A percentile compares a stretch with the other conserved stretches of the same genome.
These are phyloP conservation scores for Rotaria sp. DNA, from an alignment of 2,888 invertebrate genomes.

Conservation along the genomic window DNA sequence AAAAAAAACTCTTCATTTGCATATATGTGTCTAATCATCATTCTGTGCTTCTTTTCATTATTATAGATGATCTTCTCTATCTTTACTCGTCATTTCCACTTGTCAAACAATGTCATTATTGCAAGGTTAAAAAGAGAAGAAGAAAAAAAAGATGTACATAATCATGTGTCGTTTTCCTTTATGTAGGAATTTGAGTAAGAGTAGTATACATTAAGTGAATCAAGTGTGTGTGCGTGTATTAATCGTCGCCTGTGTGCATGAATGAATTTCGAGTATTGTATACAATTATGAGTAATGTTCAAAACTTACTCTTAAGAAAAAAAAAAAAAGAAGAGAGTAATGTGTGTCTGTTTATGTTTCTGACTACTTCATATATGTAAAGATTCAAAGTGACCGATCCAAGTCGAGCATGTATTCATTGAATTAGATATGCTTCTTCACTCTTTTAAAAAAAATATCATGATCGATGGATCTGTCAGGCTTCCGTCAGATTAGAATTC, in stretches of 20 bases:
- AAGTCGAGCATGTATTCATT: not conserved
- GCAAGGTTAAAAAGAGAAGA: not conserved
- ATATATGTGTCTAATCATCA: not conserved
- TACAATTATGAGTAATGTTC: conserved; percentile 2
- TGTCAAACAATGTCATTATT: not conserved
- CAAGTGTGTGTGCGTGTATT: not conserved
- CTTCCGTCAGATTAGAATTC: not conserved
- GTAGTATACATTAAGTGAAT: not conserved
- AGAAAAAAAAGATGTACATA: not conserved
- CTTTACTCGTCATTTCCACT: not conserved
- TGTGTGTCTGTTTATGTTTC: not conserved
- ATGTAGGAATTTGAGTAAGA: not conserved
- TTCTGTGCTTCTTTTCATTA: not conserved
- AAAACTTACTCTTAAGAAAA: not conserved
- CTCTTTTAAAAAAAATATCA: not conserved
- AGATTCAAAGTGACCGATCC: not conserved
- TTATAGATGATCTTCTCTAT: not conserved
- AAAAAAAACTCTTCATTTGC: not conserved
- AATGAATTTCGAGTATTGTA: not conserved
- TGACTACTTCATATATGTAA: not conserved
- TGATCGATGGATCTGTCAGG: not conserved
- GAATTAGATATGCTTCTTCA: conserved; percentile 22
- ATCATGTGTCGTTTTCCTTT: not conserved
- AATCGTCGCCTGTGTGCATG: not conserved
- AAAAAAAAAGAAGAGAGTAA: not conserved